Evolutionary conservation across 2,797 vertebrate genomes (phyloP), one percentile per base, ranked within the genome.

Genomic region (Characodon lateralis): DNA sequence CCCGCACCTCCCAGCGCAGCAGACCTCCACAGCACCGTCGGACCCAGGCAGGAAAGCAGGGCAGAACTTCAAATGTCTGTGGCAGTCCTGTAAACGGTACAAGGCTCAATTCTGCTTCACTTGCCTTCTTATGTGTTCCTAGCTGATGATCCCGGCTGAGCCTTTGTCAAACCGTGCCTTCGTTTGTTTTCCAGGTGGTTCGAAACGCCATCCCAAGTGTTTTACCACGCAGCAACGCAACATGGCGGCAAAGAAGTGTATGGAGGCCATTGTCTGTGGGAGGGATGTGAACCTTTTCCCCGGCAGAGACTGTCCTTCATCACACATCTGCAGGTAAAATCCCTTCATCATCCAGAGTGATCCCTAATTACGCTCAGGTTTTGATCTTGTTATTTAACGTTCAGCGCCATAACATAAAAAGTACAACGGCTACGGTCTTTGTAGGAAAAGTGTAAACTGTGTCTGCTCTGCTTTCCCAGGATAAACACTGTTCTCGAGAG

Each of bases 1-100:
- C 90, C 94, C 96, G 78, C 91, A 92, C 94, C 78, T 92, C 96
- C 87, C 92, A 94, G 28, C 95, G 86, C 95, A 95, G 87, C 96
- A 96, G 85, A 83, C 80, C 53, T 83, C 91, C 3, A 85, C 93
- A 77, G 95, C 94, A 24, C 95, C 95, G 1, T 85, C 94, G 50
- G 98, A 99, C 85, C 96, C 96, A 76, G 92, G 91, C 88, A 96
- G 97, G 90, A 99, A 97, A 94, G 95, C 98, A 76, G 98, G 98
- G 90, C 98, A 99, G 94, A 99, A 98, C 94, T 99, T 99, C 94
- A 99, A 97, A 96, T 99, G 98, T 96, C 95, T 99, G 81, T 99
- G 98, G 98, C 97, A 98, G 73, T 96, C 97, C 84, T 99, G 98
- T 95, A 99, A 97, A 98, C 96, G 97, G 98, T 99, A 83, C 2